Conservation (phyloP, 2,888 invertebrate species). For the Clostera curtula region DNA sequence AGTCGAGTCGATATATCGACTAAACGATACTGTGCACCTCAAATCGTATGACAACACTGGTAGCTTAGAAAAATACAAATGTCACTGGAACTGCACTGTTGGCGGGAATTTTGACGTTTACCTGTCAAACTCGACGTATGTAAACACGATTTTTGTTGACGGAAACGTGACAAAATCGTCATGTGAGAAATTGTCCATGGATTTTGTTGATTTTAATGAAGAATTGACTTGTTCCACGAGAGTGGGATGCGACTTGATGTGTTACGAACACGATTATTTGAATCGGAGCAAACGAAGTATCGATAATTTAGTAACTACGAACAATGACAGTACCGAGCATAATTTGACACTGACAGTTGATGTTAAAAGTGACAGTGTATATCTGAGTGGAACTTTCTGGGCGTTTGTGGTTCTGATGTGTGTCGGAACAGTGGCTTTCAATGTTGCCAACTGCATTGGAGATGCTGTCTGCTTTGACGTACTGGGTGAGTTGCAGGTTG, state of each 20-base stretch:
- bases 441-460: conserved; percentile 89
- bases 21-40: conserved; percentile 53
- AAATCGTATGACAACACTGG: conserved; percentile 26
- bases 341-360: conserved; percentile 10
- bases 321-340: conserved; percentile 15
- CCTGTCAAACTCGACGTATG: conserved; percentile 40
- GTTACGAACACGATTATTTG: conserved; percentile 39
- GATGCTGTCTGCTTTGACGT: conserved; percentile 94
- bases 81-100: conserved; percentile 53
- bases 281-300: conserved; percentile 17
- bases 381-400: conserved; percentile 81
- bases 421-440: conserved; percentile 85
- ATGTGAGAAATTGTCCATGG: conserved; percentile 51
- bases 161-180: conserved; percentile 34
- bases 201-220: conserved; percentile 33
- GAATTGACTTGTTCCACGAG: conserved; percentile 41
- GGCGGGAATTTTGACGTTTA: conserved; percentile 39
- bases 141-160: conserved; percentile 48
- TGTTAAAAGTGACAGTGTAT: conserved; percentile 48
- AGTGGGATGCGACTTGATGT: conserved; percentile 45
- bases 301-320: conserved; percentile 8
- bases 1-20: conserved; percentile 40
- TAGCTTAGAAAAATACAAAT: conserved; percentile 44
- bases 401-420: conserved; percentile 82
- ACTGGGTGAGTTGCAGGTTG: conserved; percentile 81